Conservation (phyloP, 2,888 invertebrate species). For the Drosophila barbarae region DNA sequence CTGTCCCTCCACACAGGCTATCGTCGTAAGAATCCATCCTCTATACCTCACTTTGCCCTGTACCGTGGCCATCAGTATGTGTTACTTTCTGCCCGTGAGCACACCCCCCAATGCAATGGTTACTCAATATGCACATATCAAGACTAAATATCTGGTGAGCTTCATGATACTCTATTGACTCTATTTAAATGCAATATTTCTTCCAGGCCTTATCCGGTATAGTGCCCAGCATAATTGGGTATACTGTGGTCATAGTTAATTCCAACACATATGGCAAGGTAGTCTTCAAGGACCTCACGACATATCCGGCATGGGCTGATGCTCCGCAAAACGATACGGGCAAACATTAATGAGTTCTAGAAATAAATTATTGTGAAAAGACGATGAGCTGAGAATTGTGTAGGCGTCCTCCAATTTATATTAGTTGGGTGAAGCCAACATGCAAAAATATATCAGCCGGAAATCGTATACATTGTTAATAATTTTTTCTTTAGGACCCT, state of each 20-base stretch:
- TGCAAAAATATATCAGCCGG: too few relatives aligned
- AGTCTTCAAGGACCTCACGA: constrained; percentile 26
- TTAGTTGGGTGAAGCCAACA: too few relatives aligned
- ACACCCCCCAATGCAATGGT: constrained; percentile 97
- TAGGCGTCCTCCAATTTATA: too few relatives aligned
- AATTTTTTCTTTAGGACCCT: too few relatives aligned
- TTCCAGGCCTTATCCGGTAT: constrained; percentile 50
- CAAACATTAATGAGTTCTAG: too few relatives aligned
- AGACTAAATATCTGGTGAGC: constrained; percentile 86
- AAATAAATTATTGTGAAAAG: too few relatives aligned
- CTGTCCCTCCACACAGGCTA: constrained; percentile 81
- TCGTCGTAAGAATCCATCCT: constrained; percentile 87
- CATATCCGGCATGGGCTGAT: constrained; percentile 30
- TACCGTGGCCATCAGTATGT: constrained; percentile 91
- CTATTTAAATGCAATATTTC: background rate
- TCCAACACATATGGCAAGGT: constrained; percentile 41
- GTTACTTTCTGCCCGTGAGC: constrained; percentile 94
- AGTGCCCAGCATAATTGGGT: constrained; percentile 41
- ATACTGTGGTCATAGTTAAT: constrained; percentile 14
- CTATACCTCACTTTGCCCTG: constrained; percentile 92
- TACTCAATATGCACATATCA: constrained; percentile 88
- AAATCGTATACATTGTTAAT: too few relatives aligned
- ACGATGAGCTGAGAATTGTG: too few relatives aligned
- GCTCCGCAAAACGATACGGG: too few relatives aligned
- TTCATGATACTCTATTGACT: too few relatives aligned